These are phyloP conservation scores for Phataginus tricuspis DNA, from an alignment of 2,797 vertebrate genomes.

Conservation along the genomic window DNA sequence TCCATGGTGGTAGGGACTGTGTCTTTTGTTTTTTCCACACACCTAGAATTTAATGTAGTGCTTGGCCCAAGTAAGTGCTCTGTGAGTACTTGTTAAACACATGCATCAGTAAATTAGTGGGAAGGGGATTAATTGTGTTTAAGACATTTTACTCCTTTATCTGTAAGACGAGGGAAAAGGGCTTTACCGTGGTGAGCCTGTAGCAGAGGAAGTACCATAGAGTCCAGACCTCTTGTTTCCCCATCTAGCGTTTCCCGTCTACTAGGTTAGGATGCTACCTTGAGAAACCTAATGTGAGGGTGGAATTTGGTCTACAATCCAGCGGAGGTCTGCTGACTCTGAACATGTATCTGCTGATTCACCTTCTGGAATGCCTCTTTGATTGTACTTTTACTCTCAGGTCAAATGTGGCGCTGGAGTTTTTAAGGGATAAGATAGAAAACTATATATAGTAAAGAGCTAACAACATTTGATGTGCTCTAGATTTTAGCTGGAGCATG, in stretches of 20 bases:
- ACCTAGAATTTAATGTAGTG: neutral
- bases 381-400: neutral
- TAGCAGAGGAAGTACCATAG: neutral
- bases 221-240: neutral
- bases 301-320: neutral
- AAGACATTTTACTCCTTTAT: neutral
- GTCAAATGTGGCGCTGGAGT: neutral
- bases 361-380: neutral
- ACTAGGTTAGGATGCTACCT: neutral
- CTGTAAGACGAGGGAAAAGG: neutral
- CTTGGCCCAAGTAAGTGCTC: neutral
- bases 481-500: neutral
- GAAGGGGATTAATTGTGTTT: neutral
- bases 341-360: neutral
- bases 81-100: neutral
- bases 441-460: neutral
- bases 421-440: neutral
- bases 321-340: neutral
- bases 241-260: rapidly evolving
- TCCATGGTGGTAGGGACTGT: neutral
- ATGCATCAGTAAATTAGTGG: neutral
- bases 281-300: neutral
- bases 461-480: neutral
- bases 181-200: neutral
- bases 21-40: neutral